Conservation (phyloP, 1,140 invertebrate species). For the Trachelipus rathkii region DNA sequence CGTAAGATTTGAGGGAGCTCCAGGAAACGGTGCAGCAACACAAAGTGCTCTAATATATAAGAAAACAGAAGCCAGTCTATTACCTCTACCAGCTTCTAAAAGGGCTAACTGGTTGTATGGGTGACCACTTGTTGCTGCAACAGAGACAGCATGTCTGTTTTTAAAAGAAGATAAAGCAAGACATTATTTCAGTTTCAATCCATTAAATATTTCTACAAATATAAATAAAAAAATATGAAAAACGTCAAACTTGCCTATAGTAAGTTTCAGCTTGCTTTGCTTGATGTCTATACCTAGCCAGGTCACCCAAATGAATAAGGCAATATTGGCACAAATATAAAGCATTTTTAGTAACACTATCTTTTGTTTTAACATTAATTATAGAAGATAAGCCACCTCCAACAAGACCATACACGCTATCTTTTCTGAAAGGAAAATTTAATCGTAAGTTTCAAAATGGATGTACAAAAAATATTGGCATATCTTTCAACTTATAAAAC, state of each 20-base stretch:
- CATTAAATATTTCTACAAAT: neutral
- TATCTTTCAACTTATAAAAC: neutral
- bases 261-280: constrained; percentile 72
- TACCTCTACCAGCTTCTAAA: constrained; percentile 71
- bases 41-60: constrained; percentile 75
- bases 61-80: constrained; percentile 74
- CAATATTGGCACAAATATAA: constrained; percentile 78
- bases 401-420: constrained; percentile 37
- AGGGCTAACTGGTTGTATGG: constrained; percentile 83
- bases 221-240: neutral
- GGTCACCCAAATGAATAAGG: constrained; percentile 78
- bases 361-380: constrained; percentile 27
- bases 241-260: constrained; percentile 58
- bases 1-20: constrained; percentile 71
- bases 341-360: constrained; percentile 36
- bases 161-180: neutral
- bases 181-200: neutral
- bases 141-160: constrained; percentile 68
- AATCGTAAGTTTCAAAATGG: too few relatives aligned
- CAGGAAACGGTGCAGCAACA: constrained; percentile 75
- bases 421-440: constrained; percentile 25
- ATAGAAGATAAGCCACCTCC: constrained; percentile 28
- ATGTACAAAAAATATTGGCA: too few relatives aligned
- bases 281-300: constrained; percentile 76
- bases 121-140: constrained; percentile 76